phyloP scores from a whole-genome alignment of 2,888 invertebrate species.

The Cephonodes hylas region DNA sequence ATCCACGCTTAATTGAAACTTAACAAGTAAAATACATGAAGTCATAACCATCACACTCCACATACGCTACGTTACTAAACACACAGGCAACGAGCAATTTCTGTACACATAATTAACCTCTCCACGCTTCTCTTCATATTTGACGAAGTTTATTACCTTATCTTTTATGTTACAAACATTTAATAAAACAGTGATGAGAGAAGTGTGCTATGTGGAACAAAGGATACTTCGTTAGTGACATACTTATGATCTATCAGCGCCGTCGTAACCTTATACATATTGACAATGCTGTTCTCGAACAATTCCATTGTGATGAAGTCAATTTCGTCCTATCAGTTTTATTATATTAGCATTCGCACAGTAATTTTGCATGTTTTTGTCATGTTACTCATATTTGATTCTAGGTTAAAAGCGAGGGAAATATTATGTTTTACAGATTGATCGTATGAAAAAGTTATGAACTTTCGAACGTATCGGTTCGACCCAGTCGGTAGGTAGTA shows the following conservation, averaged over 20 bases:
- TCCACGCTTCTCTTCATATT: conserved; percentile 18
- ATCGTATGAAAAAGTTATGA: no score
- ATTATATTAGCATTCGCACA: no score
- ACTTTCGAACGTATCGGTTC: no score
- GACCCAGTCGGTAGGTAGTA: no score
- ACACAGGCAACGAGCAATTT: background rate
- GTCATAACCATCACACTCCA: background rate
- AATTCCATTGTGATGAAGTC: background rate
- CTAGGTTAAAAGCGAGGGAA: no score
- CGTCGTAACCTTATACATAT: background rate
- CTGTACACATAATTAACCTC: conserved; percentile 2
- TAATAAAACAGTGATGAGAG: conserved; percentile 22
- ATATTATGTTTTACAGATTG: no score
- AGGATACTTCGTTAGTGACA: background rate
- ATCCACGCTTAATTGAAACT: background rate
- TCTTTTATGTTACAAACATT: conserved; percentile 23
- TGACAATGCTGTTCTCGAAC: background rate
- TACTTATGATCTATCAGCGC: background rate
- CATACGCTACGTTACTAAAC: background rate
- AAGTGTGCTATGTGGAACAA: background rate
- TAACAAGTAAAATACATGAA: background rate
- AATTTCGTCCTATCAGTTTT: background rate
- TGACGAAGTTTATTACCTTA: conserved; percentile 26
- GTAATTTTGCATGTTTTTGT: background rate
- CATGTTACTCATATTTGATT: background rate